Conservation (phyloP, 2,888 invertebrate genomes). For the Thymelicus sylvestris region DNA sequence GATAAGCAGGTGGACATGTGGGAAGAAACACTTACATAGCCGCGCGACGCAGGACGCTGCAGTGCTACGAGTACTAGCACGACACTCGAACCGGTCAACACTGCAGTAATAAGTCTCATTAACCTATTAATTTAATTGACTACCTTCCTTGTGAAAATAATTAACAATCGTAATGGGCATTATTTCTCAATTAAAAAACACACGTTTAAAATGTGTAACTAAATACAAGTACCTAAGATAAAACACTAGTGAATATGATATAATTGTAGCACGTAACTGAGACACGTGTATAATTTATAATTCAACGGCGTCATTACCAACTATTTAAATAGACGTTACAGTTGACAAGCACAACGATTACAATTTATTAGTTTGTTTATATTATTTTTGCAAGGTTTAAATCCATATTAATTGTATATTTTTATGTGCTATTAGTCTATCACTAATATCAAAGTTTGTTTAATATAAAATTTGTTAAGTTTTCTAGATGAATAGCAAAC, state of each 20-base stretch:
- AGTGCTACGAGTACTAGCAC: background rate
- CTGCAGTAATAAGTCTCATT: background rate
- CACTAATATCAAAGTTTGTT: too few species aligned
- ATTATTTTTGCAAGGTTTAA: background rate
- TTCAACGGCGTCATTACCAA: background rate
- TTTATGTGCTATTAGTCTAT: too few species aligned
- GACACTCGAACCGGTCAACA: constrained; percentile 21
- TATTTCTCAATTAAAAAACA: too few species aligned
- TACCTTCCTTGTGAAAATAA: background rate
- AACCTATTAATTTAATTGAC: background rate
- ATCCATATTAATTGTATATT: too few species aligned
- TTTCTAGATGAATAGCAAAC: too few species aligned
- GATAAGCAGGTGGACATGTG: constrained; percentile 70
- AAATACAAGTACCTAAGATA: background rate
- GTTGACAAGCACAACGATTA: background rate
- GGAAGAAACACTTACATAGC: constrained; percentile 46
- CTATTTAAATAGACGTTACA: background rate
- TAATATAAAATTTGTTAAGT: too few species aligned
- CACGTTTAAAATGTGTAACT: background rate
- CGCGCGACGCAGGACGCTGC: too few species aligned
- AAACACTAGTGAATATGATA: too few species aligned
- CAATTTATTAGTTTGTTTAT: background rate
- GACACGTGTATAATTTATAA: background rate
- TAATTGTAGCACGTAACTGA: background rate
- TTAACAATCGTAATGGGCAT: too few species aligned